Base-by-base conservation (phyloP, 2,797 vertebrate species). In the Neostethus bicornis region DNA sequence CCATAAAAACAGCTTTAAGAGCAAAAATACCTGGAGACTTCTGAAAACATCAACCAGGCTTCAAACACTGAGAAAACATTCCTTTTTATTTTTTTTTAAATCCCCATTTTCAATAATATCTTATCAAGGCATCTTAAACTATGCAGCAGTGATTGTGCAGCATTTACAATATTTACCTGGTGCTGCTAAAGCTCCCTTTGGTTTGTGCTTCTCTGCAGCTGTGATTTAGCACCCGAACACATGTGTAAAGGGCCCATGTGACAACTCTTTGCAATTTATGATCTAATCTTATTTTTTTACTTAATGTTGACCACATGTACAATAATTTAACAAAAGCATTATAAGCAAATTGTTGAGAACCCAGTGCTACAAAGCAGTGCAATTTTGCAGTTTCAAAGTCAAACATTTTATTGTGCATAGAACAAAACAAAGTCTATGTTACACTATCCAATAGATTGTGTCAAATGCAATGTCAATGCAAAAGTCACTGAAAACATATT, bases 191-290 rank as follows among this genome's bases (percentile, higher is more conserved):
- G 82, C 85, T 88, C 85, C 83, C 89, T 91, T 92, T 93, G 89
- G 90, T 92, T 92, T 92, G 91, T 92, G 90, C 90, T 93, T 92
- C 70, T 92, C 81, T 90, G 89, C 88, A 90, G 89, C 87, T 47
- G 75, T 85, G 85, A 85, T 82, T 77, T 90, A 92, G 90, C 90
- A 92, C 90, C 90, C 79, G 84, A 71, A 89, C 76, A 67, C 68
- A 74, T 76, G 73, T n/a, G 75, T 88, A 80, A 83, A 75, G 85
- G 83, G 76, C 71, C 75, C 71, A 48, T 61, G 69, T 68, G 53
- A 81, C 63, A 81, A 73, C 49, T 16, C 76, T 71, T 51, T 63
- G 47, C 82, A 67, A 74, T 74, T 67, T 49, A 53, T 72, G 41
- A 75, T 80, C 64, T 50, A 59, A 83, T 70, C 37, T 39, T 49